Evolutionary conservation across 35 echinoderm and acorn worm genomes (phyloP).

Genomic region (Ophiothrix spiculata): DNA sequence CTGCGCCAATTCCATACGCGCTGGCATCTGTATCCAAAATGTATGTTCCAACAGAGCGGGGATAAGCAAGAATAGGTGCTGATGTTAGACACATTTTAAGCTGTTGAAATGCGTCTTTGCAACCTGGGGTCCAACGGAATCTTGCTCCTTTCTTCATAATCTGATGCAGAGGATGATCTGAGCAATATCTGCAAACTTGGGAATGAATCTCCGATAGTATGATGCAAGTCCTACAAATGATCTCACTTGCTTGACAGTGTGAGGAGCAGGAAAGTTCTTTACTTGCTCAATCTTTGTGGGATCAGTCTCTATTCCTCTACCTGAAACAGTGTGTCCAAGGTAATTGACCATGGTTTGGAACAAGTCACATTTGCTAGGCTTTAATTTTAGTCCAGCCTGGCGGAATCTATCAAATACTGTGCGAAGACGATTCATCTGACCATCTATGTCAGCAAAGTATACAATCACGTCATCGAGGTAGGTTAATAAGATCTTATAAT

Average conservation of each 20-base stretch:
- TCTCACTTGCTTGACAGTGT: constrained; percentile 25
- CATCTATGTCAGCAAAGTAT: constrained; percentile 7
- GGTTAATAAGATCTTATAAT: constrained; percentile 23
- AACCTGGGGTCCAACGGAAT: constrained; percentile 17
- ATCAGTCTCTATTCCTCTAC: constrained; percentile 33
- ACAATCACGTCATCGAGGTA: constrained; percentile 73
- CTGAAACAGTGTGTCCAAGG: constrained; percentile 42
- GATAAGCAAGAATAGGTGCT: constrained; percentile 45
- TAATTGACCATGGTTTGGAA: constrained; percentile 33
- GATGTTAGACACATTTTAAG: neutral
- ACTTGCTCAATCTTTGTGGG: constrained; percentile 10
- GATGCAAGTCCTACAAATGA: constrained; percentile 35
- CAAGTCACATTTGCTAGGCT: constrained; percentile 43
- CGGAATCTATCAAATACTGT: constrained; percentile 16
- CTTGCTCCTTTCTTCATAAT: neutral
- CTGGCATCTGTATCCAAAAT: constrained; percentile 51
- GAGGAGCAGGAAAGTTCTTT: constrained; percentile 12
- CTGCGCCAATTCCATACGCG: constrained; percentile 33
- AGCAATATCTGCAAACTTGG: neutral
- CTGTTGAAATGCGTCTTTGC: constrained; percentile 16
- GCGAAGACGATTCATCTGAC: constrained; percentile 12
- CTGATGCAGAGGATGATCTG: neutral
- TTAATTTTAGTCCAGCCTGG: constrained; percentile 22
- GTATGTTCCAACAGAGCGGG: constrained; percentile 5
- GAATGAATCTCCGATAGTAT: constrained; percentile 31